Percentiles rank a stretch among this genome's conserved stretches.
phyloP scores from a whole-genome alignment of 2,888 invertebrate species.

The Cephus rjabovi region DNA sequence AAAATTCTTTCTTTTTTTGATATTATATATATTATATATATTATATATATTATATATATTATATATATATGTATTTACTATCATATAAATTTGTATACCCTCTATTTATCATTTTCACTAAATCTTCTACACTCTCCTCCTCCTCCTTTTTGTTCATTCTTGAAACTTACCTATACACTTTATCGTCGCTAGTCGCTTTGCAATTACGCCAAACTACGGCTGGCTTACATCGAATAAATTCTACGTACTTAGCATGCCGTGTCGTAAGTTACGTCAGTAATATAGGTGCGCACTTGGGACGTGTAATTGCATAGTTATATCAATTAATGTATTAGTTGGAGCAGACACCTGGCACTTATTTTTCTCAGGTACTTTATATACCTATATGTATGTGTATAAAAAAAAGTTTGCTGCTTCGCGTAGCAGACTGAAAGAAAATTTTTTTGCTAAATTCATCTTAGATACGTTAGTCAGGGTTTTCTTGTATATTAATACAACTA shows the following conservation, averaged over 20 bases:
- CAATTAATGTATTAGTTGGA: conserved; percentile 26
- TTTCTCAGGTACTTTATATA: not conserved
- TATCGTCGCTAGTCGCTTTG: conserved; percentile 23
- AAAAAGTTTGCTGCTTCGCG: not conserved
- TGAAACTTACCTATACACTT: not conserved
- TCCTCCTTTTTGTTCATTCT: conserved; percentile 11
- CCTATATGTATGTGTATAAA: not conserved
- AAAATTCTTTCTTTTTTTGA: too few relatives aligned
- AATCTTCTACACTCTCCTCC: not conserved
- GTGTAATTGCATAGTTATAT: conserved; percentile 43
- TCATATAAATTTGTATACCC: too few relatives aligned
- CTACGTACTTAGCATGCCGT: conserved; percentile 37
- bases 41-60: too few relatives aligned
- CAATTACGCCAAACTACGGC: conserved; percentile 47
- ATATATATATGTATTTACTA: too few relatives aligned
- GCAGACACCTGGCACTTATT: not conserved
- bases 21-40: too few relatives aligned
- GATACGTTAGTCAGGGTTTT: not conserved
- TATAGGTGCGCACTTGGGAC: conserved; percentile 14
- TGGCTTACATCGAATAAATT: conserved; percentile 46
- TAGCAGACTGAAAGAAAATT: not conserved
- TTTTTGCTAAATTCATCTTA: not conserved
- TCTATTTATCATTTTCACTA: conserved; percentile 5
- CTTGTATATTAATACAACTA: too few relatives aligned
- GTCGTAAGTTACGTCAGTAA: conserved; percentile 35